A percentile compares a stretch with the other conserved stretches of the same genome.
Evolutionary conservation across 2,113 vertebrate species (phyloP).

Genomic region (Halcyon senegalensis): DNA sequence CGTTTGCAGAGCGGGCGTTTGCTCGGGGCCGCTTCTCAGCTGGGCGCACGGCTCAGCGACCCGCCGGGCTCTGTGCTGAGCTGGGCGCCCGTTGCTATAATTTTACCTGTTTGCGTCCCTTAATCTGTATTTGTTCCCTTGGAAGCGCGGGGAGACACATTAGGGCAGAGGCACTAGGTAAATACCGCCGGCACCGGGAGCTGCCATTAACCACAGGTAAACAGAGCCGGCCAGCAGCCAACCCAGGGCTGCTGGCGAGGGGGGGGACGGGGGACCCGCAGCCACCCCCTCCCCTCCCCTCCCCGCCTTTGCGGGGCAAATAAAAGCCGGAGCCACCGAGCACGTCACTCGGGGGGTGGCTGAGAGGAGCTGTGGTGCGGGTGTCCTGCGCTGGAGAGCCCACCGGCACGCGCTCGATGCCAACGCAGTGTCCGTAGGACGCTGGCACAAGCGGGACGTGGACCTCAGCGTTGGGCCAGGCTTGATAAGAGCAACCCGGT

Average conservation of each 20-base stretch:
- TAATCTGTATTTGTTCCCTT: conserved; percentile 64
- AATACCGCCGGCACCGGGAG: neutral
- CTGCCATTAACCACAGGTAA: conserved; percentile 25
- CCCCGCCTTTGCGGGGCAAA: neutral
- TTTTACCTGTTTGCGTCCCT: conserved; percentile 49
- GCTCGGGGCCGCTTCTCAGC: neutral
- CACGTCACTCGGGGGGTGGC: accelerated
- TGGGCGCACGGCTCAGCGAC: neutral
- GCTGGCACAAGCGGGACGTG: accelerated
- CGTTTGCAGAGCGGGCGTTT: neutral
- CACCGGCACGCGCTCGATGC: neutral
- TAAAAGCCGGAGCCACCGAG: neutral
- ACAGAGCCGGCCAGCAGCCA: neutral
- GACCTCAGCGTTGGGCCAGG: neutral
- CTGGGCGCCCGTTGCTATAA: conserved; percentile 48
- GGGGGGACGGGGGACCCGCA: neutral
- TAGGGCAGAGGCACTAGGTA: conserved; percentile 56
- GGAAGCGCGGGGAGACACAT: conserved; percentile 36
- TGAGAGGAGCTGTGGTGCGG: neutral
- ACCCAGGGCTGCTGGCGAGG: neutral
- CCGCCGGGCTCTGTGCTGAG: neutral
- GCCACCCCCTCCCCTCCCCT: neutral
- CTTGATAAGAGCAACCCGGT: neutral
- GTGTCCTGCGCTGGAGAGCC: neutral
- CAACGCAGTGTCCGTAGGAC: accelerated